Base-by-base conservation (phyloP, 2,888 invertebrate species). In the Eretmocerus hayati region DNA sequence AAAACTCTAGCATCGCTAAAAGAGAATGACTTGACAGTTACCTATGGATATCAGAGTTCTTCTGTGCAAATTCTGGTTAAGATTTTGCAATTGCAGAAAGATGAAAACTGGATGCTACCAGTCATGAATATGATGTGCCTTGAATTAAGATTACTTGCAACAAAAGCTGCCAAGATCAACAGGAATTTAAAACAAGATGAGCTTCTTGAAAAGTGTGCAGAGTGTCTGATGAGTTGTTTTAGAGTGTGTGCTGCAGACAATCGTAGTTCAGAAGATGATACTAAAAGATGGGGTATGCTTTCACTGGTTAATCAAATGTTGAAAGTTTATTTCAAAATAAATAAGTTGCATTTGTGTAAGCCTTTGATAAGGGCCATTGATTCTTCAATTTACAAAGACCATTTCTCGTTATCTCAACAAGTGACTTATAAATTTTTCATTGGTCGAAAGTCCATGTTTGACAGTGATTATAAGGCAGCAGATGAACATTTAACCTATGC, bases 351-450 rank as follows among this genome's bases (percentile, higher is more conserved):
- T 74, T 73, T 91, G 42, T 90, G 90, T 70, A 96, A 91, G 72
- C 97, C 99, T 0, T 75, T 99, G 32, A 94, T 97, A 58, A 80
- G 97, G 58, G 96, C 97, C 0, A 95, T 99, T 55, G 97, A 97
- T 62, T 90, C 92, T 15, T 87, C 90, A 15, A 84, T 86, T 0
- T 85, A 90, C 55, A 92, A 91, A 71, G 90, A 94, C 47, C 81
- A 83, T 52, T 97, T 95, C 71, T 85, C 90, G 2, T 72, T 95
- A 50, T 87, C 92, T 9, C 96, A 99, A 67, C 87, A 90, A 66
- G 90, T 99, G 46, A 97, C 97, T 0, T 99, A 95, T 72, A 89
- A 89, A 65, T 96, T 96, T 72, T 97, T 93, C 74, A 91, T 95
- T 16, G 97, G 97, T 0, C 80, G 96, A 23, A 96, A 97, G 70